Evolutionary conservation across 2,888 invertebrate species (phyloP), one percentile per base, ranked within the genome.

Genomic region (Perizoma affinitatum): DNA sequence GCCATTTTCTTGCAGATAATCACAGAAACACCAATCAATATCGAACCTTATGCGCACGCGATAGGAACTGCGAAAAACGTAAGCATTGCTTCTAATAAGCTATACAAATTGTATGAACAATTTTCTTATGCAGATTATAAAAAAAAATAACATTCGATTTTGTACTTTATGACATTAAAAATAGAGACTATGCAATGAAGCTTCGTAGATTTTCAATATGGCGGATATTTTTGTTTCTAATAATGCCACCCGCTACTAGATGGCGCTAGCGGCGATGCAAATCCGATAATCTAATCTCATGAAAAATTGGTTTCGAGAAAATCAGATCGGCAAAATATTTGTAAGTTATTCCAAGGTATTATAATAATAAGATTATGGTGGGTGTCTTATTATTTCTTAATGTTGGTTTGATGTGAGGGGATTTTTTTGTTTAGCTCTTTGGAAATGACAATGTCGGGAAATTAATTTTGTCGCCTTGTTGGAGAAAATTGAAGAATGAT

Each of bases 321-420:
- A 86, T 88, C 84, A 85, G 88, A 89, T 90, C 88, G 87, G 79
- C 76, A 90, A 88, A 90, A 88, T 88, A 88, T 88, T 83, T 86
- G 84, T 85, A 88, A 90, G 87, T 86, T 89, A 87, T 87, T 88
- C 87, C 74, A 78, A 79, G 82, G 82, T 87, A 87, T 88, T 87
- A 89, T 86, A 85, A 84, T 87, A 86, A 90, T 87, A 85, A 89
- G 90, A 90, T 90, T 89, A 89, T 81, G 90, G 85, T 84, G 85
- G 57, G 38, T 77, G 70, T 67, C 76, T 84, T 87, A 87, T 89
- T 88, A 88, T 88, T 87, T 87, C 84, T 76, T 89, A 89, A 90
- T 88, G 87, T 86, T 74, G 80, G 69, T 90, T 88, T 88, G 84
- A 89, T 90, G 74, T 75, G 75, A 70, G 75, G 79, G 75, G 74